Percentiles rank a stretch among this genome's conserved stretches.
Conservation (phyloP, 37 sponge, comb jelly and placozoan species). For the Agelas oroides region DNA sequence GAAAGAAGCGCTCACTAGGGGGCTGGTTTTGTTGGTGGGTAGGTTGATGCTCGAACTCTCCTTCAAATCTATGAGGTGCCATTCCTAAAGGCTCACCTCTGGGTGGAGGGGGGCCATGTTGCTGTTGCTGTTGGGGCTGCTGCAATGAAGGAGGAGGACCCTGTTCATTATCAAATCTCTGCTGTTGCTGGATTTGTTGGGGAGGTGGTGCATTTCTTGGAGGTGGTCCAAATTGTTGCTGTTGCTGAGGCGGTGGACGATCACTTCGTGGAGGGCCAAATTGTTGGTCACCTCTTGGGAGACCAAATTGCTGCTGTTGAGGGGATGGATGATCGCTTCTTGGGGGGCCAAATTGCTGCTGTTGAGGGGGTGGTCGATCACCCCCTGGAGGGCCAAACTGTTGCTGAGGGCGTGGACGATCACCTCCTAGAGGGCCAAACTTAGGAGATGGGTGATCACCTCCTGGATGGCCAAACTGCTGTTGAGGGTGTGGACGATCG, state of each 20-base stretch:
- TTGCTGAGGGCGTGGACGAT: conserved; percentile 4
- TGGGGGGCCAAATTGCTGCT: conserved; percentile 5
- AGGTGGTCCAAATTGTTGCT: background rate
- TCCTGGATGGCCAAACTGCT: background rate
- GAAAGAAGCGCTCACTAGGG: conserved; percentile 4
- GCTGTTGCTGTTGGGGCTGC: background rate
- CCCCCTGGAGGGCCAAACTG: background rate
- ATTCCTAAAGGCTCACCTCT: background rate
- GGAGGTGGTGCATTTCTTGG: conserved; percentile 3
- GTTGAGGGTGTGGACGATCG: background rate
- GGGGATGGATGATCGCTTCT: background rate
- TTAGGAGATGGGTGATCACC: background rate
- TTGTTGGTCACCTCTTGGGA: background rate
- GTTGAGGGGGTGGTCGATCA: background rate
- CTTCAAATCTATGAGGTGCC: background rate
- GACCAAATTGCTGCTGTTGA: conserved; percentile 21
- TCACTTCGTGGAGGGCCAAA: no score
- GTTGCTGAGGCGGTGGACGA: background rate
- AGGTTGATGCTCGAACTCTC: no score
- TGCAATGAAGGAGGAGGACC: no score
- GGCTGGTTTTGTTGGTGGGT: background rate
- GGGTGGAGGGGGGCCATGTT: background rate
- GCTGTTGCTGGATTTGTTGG: background rate
- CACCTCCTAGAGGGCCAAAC: background rate
- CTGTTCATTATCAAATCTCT: background rate